Evolutionary conservation across 2,797 vertebrate species (phyloP), one percentile per base, ranked within the genome.

Genomic region (Nyctibius grandis): DNA sequence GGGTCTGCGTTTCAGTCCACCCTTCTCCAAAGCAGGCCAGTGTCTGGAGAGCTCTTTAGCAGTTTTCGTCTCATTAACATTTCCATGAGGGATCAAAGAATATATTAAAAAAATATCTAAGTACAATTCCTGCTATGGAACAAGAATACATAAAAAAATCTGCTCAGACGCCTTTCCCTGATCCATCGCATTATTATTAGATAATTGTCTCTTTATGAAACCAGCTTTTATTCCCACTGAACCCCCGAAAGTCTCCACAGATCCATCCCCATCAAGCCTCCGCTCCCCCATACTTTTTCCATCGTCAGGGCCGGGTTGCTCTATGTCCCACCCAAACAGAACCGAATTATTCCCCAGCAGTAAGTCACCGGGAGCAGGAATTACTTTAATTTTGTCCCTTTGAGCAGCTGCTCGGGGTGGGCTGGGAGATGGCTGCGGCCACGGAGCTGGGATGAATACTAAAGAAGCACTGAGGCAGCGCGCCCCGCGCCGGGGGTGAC

Each of bases 51-150:
- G 97, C 97, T 96, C 97, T 97, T 97, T 91, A 97, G 95, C 91
- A n/a, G 94, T 86, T 96, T 96, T 96, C 1, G 22, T 96, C 98
- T 98, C 97, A 98, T 98, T 98, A 97, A 96, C 97, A 96, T 97
- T 97, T 97, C 97, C 97, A 97, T 51, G 72, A 96, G 78, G 91
- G 93, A 98, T 97, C 97, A 97, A 95, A 97, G 97, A 92, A 89
- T 51, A 89, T 57, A 95, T 88, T 93, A 85, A 75, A 96, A 68
- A 96, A 96, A 81, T 23, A 96, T 72, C 93, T 74, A 93, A 92
- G 91, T 91, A 88, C 74, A 95, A 93, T 91, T 91, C 91, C 78
- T 74, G 77, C 69, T 34, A 89, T 1, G 13, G 79, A 85, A 95
- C 0, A 1, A 42, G 88, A 91, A 95, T 40, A 86, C 56, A 85